These are phyloP conservation scores for Apostichopus californicus DNA, from an alignment of 35 echinoderm and acorn worm species.

Conservation along the genomic window DNA sequence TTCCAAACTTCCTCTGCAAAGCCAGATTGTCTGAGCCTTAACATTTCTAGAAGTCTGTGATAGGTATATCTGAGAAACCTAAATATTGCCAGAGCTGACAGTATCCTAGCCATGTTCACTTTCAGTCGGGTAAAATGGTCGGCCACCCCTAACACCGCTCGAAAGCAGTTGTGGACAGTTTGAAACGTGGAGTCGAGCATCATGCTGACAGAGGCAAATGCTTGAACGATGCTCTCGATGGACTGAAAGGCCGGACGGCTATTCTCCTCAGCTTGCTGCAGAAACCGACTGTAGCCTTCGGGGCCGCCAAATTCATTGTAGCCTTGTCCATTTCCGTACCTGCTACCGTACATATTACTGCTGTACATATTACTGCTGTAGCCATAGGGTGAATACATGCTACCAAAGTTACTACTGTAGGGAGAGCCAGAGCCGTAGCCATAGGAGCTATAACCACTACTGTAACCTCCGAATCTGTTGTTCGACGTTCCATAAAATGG, in stretches of 20 bases:
- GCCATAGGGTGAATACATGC: constrained; percentile 76
- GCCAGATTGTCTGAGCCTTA: constrained; percentile 62
- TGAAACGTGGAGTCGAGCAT: constrained; percentile 96
- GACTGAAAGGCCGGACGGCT: constrained; percentile 96
- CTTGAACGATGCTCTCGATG: constrained; percentile 97
- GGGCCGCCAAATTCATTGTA: constrained; percentile 38
- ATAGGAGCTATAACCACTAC: constrained; percentile 21
- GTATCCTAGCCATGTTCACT: constrained; percentile 80
- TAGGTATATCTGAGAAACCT: constrained; percentile 80
- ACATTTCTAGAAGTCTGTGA: constrained; percentile 63
- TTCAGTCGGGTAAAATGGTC: constrained; percentile 97
- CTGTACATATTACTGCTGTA: constrained; percentile 24
- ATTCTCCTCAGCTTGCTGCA: constrained; percentile 90
- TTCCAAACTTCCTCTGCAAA: constrained; percentile 90
- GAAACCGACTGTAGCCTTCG: constrained; percentile 73
- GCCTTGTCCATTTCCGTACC: constrained; percentile 32
- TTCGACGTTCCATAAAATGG: background rate
- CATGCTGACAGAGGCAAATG: constrained; percentile 97
- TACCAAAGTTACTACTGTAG: constrained; percentile 53
- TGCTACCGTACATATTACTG: constrained; percentile 74
- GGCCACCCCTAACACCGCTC: constrained; percentile 89
- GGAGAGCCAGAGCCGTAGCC: constrained; percentile 32
- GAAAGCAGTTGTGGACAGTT: constrained; percentile 94
- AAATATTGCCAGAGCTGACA: constrained; percentile 82
- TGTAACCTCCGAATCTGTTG: constrained; percentile 49